A percentile compares a stretch with the other conserved stretches of the same genome.
phyloP scores from a whole-genome alignment of 1,140 invertebrate genomes.

The Dendroctonus valens region DNA sequence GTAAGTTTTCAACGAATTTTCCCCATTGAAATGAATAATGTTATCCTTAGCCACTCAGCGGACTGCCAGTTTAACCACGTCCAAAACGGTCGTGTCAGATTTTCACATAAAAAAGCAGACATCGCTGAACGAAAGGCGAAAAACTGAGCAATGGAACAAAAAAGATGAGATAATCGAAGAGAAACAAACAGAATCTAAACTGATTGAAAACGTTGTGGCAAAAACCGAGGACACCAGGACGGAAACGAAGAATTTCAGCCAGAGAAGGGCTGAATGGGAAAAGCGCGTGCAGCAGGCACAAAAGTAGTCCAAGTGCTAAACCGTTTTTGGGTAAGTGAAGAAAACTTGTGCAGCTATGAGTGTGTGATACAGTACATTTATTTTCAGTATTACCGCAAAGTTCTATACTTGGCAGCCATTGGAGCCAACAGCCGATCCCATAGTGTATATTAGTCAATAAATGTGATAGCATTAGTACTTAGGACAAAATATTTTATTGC shows the following conservation, averaged over 20 bases:
- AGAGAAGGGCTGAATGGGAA: slow-evolving; percentile 73
- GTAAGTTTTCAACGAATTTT: background rate
- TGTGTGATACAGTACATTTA: too few relatives aligned
- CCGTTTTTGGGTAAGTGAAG: too few relatives aligned
- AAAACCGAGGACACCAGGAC: slow-evolving; percentile 50
- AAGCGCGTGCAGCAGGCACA: slow-evolving; percentile 65
- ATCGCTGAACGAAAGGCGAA: slow-evolving; percentile 39
- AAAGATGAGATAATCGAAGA: slow-evolving; percentile 35
- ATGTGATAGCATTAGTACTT: slow-evolving; percentile 25
- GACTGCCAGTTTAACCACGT: slow-evolving; percentile 38
- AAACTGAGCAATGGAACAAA: slow-evolving; percentile 43
- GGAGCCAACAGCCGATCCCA: too few relatives aligned
- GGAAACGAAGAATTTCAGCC: slow-evolving; percentile 66
- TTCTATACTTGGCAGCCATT: too few relatives aligned
- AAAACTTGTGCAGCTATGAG: too few relatives aligned
- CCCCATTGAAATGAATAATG: background rate
- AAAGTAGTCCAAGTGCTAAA: slow-evolving; percentile 40
- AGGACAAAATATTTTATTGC: slow-evolving; percentile 5
- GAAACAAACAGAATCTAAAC: slow-evolving; percentile 37
- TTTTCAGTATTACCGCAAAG: too few relatives aligned
- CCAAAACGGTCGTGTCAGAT: slow-evolving; percentile 32
- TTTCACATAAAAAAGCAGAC: slow-evolving; percentile 41
- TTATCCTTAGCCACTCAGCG: slow-evolving; percentile 31
- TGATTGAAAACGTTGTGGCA: slow-evolving; percentile 40
- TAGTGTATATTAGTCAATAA: slow-evolving; percentile 22